These are phyloP conservation scores for Chrysocyon brachyurus DNA, from an alignment of 2,797 vertebrate species.

Conservation along the genomic window DNA sequence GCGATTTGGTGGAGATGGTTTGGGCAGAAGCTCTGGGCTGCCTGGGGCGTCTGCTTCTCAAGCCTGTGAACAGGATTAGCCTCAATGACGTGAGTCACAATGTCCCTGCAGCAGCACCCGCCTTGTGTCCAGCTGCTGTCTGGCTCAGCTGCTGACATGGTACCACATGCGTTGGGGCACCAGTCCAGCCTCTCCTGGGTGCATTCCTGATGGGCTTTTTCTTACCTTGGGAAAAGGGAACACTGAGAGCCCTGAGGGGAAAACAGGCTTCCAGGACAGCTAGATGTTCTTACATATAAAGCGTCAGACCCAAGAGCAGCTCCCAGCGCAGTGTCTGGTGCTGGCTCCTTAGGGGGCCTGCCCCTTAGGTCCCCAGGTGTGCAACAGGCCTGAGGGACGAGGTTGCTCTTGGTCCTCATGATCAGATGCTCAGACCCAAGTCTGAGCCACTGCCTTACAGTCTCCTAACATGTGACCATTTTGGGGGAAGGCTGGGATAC, in stretches of 20 bases:
- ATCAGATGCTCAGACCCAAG: background rate
- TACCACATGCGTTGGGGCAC: background rate
- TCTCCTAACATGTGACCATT: background rate
- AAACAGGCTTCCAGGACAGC: background rate
- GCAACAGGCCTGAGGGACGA: background rate
- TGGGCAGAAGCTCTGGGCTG: conserved; percentile 92
- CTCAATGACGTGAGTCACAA: conserved; percentile 90
- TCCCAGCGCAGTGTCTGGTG: background rate
- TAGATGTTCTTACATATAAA: background rate
- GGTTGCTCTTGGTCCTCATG: background rate
- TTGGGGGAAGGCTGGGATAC: background rate
- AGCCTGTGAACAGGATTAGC: conserved; percentile 89
- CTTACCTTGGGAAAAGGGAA: background rate
- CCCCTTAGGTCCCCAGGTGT: background rate
- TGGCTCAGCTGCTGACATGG: background rate
- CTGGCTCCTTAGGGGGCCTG: background rate
- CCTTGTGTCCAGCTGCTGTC: background rate
- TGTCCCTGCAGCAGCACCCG: background rate
- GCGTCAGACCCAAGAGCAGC: background rate
- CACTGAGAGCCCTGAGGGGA: background rate
- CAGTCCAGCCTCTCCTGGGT: background rate
- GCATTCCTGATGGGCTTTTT: background rate
- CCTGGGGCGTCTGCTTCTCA: conserved; percentile 86
- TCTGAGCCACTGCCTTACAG: background rate
- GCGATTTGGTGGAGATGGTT: conserved; percentile 91